These are phyloP conservation scores for Macrophya annulata DNA, from an alignment of 2,888 invertebrate genomes.

Conservation along the genomic window DNA sequence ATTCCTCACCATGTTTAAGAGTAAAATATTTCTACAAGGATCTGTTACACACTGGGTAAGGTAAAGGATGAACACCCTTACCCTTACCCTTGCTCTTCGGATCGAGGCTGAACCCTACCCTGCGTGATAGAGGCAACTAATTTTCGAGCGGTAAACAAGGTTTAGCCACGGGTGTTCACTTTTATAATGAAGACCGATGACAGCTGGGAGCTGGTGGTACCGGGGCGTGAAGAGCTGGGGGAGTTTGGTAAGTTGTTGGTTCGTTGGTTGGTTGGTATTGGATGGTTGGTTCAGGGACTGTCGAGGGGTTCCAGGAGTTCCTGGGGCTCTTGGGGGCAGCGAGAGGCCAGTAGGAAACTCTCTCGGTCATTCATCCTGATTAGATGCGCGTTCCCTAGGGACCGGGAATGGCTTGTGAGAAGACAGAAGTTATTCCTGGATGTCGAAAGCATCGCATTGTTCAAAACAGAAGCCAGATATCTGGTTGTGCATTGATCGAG, in stretches of 20 bases:
- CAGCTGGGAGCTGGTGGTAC: conserved; percentile 63
- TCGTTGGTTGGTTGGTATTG: conserved; percentile 67
- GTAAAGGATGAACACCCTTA: conserved; percentile 8
- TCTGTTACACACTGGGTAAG: not conserved
- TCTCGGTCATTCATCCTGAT: conserved; percentile 76
- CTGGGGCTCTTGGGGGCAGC: conserved; percentile 17
- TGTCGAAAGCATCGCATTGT: conserved; percentile 22
- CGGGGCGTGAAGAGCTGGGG: conserved; percentile 58
- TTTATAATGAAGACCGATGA: conserved; percentile 77
- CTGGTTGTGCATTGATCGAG: not conserved
- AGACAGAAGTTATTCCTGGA: conserved; percentile 14
- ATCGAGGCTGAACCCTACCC: conserved; percentile 22
- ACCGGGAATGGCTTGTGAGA: conserved; percentile 60
- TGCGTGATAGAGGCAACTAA: conserved; percentile 58
- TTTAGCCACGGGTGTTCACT: conserved; percentile 70
- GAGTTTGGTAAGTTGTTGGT: conserved; percentile 69
- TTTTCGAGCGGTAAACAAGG: conserved; percentile 70
- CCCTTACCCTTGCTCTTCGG: not conserved
- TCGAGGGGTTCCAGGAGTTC: conserved; percentile 32
- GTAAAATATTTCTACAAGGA: conserved; percentile 31
- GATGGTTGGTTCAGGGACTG: not conserved
- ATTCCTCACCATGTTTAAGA: not conserved
- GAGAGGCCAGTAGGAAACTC: conserved; percentile 25
- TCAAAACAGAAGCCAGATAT: not conserved
- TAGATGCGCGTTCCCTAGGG: conserved; percentile 74